Conservation (phyloP, 2,888 invertebrate species). For the Ischnura elegans region DNA sequence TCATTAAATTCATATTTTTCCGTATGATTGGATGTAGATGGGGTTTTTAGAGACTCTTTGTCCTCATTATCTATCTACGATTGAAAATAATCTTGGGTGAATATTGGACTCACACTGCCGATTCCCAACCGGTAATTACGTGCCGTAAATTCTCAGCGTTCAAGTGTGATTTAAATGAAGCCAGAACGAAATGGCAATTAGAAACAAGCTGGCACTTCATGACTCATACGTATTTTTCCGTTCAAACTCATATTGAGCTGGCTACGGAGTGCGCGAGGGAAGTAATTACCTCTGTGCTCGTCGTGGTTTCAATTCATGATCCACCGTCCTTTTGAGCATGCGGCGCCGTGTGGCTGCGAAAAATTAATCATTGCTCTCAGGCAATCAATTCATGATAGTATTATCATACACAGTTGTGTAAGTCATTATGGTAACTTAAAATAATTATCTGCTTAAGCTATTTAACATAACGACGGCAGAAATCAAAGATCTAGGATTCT, state of each 20-base stretch:
- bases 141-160: neutral
- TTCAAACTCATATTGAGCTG: neutral
- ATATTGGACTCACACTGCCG: neutral
- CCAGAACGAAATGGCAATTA: neutral
- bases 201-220: neutral
- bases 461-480: too few relatives aligned
- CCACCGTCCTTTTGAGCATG: neutral
- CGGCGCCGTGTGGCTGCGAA: too few relatives aligned
- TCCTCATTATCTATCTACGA: neutral
- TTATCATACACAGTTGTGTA: too few relatives aligned
- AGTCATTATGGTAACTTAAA: too few relatives aligned
- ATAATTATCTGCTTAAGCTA: too few relatives aligned
- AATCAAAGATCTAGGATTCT: too few relatives aligned
- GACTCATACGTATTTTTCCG: neutral
- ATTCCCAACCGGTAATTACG: conserved; percentile 11
- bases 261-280: neutral
- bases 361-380: too few relatives aligned
- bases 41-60: neutral
- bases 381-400: too few relatives aligned
- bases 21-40: neutral
- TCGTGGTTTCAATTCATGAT: neutral
- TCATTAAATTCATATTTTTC: neutral
- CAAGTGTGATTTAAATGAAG: conserved; percentile 1
- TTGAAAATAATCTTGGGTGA: neutral
- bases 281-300: neutral